These are phyloP conservation scores for Rhysida immarginata DNA, from an alignment of 1,140 invertebrate genomes.

Conservation along the genomic window DNA sequence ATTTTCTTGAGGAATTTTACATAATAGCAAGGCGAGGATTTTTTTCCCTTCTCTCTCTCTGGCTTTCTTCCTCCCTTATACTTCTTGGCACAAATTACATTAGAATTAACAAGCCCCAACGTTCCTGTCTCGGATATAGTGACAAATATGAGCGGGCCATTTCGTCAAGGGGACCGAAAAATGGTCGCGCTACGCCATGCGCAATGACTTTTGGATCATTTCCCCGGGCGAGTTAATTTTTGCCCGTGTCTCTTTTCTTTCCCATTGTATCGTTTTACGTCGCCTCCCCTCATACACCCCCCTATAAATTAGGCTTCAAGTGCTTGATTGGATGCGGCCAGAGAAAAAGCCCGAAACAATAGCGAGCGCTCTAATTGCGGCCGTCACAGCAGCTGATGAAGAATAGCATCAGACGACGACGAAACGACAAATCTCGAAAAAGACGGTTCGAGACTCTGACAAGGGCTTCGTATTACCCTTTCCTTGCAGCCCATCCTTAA, in stretches of 20 bases:
- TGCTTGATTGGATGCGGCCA: not conserved
- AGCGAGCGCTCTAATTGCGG: not conserved
- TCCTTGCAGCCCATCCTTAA: no score
- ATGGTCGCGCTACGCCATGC: not conserved
- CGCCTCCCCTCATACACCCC: not conserved
- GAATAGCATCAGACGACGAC: no score
- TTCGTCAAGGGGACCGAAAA: not conserved
- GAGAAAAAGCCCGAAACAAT: conserved; percentile 2
- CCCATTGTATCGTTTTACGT: not conserved
- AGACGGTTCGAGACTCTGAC: no score
- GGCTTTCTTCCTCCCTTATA: not conserved
- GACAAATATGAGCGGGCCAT: not conserved
- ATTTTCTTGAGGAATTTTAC: conserved; percentile 1
- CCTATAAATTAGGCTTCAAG: conserved; percentile 4
- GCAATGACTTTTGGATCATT: conserved; percentile 2
- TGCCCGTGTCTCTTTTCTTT: not conserved
- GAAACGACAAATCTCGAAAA: no score
- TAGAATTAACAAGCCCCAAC: not conserved
- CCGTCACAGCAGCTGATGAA: no score
- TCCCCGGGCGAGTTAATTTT: conserved; percentile 2
- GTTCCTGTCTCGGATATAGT: not conserved
- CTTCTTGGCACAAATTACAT: not conserved
- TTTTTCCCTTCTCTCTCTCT: not conserved
- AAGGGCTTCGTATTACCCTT: no score
- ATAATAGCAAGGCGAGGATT: not conserved